These are phyloP conservation scores for Tenthredo livida DNA, from an alignment of 2,888 invertebrate genomes.

Conservation along the genomic window DNA sequence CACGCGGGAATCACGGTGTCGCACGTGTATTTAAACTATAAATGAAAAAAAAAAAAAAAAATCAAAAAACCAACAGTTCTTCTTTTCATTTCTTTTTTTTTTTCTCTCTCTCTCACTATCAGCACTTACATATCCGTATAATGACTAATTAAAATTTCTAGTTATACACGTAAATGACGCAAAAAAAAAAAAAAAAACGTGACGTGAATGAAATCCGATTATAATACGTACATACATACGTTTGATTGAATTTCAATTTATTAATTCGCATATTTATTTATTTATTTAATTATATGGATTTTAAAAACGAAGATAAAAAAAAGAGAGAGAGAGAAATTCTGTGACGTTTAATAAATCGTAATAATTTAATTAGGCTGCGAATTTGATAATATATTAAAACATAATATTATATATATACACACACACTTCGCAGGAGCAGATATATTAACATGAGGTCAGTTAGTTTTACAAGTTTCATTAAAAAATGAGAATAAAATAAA, in stretches of 20 bases:
- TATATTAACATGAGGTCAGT: slow-evolving; percentile 22
- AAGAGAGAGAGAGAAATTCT: no score
- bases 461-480: background rate
- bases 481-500: background rate
- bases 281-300: background rate
- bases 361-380: no score
- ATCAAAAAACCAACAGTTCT: background rate
- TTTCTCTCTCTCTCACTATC: background rate
- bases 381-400: no score
- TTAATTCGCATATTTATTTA: background rate
- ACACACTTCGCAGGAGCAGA: background rate
- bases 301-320: no score
- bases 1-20: slow-evolving; percentile 1
- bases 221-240: no score
- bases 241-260: background rate
- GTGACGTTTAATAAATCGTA: background rate
- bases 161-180: no score
- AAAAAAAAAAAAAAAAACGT: background rate
- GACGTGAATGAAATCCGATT: background rate
- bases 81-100: background rate
- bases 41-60: background rate
- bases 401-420: no score
- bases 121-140: no score
- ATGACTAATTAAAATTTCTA: no score
- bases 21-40: slow-evolving; percentile 6